Conservation (phyloP, 2,888 invertebrate species). For the Leucophenga montana region DNA sequence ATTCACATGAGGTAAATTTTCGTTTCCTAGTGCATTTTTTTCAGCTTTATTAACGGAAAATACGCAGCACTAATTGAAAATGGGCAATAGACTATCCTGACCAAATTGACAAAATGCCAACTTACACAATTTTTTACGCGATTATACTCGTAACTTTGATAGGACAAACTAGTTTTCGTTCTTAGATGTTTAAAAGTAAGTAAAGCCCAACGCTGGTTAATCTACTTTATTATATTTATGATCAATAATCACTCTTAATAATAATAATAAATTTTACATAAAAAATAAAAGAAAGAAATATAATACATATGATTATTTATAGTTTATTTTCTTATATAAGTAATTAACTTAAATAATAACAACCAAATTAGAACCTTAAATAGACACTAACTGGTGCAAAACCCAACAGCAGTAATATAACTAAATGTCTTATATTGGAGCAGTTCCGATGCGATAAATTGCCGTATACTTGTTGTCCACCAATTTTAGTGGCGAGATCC, state of each 20-base stretch:
- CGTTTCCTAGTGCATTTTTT: no score
- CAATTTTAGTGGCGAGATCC: background rate
- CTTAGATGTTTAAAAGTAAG: no score
- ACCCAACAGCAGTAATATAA: background rate
- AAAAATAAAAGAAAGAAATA: background rate
- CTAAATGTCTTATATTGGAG: background rate
- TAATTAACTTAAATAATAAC: background rate
- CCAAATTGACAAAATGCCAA: no score
- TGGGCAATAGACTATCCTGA: no score
- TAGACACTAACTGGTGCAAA: background rate
- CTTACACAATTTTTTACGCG: no score
- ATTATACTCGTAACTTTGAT: no score
- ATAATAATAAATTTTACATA: background rate
- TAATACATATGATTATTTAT: background rate
- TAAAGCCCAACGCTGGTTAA: no score
- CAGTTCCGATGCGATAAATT: slow-evolving; percentile 4
- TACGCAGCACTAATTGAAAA: no score
- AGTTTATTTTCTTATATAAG: background rate
- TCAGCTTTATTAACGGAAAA: no score
- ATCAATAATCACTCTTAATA: background rate
- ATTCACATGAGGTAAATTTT: no score
- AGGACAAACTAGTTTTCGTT: no score
- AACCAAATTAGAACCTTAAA: background rate
- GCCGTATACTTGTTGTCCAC: background rate
- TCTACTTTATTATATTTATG: no score